Evolutionary conservation across 1,140 invertebrate genomes (phyloP), one percentile per base, ranked within the genome.

Genomic region (Lepidostoma basale): DNA sequence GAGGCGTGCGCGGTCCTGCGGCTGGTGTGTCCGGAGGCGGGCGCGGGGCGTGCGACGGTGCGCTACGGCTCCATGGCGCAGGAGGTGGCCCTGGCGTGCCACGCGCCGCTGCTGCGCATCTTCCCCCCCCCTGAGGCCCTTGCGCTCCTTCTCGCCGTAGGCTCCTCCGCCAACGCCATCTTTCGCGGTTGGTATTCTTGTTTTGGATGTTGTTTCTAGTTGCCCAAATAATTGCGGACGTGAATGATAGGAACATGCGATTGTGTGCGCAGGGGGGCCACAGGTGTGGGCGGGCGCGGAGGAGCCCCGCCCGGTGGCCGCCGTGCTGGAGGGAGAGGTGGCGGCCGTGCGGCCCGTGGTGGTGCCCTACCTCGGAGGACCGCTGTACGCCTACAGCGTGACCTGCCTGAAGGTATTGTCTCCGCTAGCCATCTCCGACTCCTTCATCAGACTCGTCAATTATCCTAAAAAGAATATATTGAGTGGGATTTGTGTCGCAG

Each of bases 391-490:
- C n/a, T 69, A 69, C 44, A 73, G 67, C 20, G 60, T 73, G 10
- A 69, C 71, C 16, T 73, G 71, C 49, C 22, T 73, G 12, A 65
- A 64, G 67, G 71, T 73, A 28, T 22, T 42, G 39, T 42, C 3
- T 42, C 14, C n/a, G n/a, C n/a, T n/a, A n/a, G n/a, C n/a, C n/a
- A n/a, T n/a, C n/a, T n/a, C n/a, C n/a, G n/a, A n/a, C n/a, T n/a
- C n/a, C n/a, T n/a, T n/a, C n/a, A n/a, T n/a, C n/a, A n/a, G n/a
- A n/a, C n/a, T n/a, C n/a, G n/a, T n/a, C n/a, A n/a, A n/a, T n/a
- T n/a, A n/a, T n/a, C n/a, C n/a, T n/a, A n/a, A n/a, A n/a, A n/a
- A n/a, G n/a, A n/a, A n/a, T n/a, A n/a, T n/a, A 36, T 8, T 8
- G 33, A 8, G n/a, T 22, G 33, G 8, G n/a, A n/a, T n/a, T 47